Evolutionary conservation across 2,797 vertebrate genomes (phyloP).

Genomic region (Danio albolineatus): DNA sequence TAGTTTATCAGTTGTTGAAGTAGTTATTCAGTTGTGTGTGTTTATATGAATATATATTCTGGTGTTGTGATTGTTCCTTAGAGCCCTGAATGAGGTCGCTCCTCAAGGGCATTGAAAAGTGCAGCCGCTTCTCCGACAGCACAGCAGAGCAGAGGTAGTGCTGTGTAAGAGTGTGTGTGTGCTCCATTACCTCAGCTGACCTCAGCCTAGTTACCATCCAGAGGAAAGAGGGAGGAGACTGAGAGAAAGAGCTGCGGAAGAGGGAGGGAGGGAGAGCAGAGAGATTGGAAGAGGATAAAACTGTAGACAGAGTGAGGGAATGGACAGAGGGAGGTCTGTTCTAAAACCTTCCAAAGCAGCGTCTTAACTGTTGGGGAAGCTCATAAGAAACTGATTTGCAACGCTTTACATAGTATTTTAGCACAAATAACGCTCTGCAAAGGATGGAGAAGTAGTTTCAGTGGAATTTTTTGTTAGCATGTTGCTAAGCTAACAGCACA

Average conservation of each 20-base stretch:
- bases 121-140: slow-evolving; percentile 20
- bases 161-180: slow-evolving; percentile 38
- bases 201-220: slow-evolving; percentile 60
- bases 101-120: slow-evolving; percentile 44
- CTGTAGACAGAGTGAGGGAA: slow-evolving; percentile 60
- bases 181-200: slow-evolving; percentile 69
- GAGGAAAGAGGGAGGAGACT: slow-evolving; percentile 11
- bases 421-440: not conserved
- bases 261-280: slow-evolving; percentile 24
- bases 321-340: not conserved
- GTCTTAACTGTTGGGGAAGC: slow-evolving; percentile 1
- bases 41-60: slow-evolving; percentile 12
- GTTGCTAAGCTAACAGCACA: slow-evolving; percentile 3
- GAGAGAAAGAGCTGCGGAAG: slow-evolving; percentile 1
- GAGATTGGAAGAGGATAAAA: slow-evolving; percentile 49
- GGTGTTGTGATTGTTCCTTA: slow-evolving; percentile 14
- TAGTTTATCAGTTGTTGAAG: not conserved
- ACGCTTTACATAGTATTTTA: not conserved
- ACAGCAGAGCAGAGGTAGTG: slow-evolving; percentile 35
- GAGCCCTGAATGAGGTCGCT: slow-evolving; percentile 34
- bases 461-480: not conserved
- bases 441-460: not conserved
- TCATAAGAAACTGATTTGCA: slow-evolving; percentile 12
- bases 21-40: not conserved
- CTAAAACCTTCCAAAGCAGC: slow-evolving; percentile 31